Evolutionary conservation across 1,140 invertebrate genomes (phyloP).

Genomic region (Homarus americanus): DNA sequence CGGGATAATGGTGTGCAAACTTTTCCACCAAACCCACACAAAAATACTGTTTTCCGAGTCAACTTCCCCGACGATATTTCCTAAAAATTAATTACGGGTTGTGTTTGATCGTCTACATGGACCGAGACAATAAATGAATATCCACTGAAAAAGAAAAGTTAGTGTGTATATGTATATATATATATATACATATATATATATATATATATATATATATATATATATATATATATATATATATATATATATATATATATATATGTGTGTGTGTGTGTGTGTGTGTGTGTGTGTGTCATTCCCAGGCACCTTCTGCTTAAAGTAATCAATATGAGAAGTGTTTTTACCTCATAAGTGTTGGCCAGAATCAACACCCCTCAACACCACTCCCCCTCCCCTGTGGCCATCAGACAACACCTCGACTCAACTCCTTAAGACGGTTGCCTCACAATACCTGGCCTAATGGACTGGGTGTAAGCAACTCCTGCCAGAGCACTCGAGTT

Average conservation of each 20-base stretch:
- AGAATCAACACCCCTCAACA: no score
- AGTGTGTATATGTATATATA: background rate
- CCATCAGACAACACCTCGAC: background rate
- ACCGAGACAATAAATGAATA: background rate
- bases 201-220: conserved; percentile 39
- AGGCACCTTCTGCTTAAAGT: no score
- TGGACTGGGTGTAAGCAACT: background rate
- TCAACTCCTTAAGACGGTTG: background rate
- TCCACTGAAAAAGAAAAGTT: background rate
- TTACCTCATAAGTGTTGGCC: no score
- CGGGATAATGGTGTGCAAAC: conserved; percentile 38
- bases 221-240: conserved; percentile 48
- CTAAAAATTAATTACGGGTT: conserved; percentile 9
- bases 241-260: conserved; percentile 30
- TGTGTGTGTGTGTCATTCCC: background rate
- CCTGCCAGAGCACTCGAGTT: background rate
- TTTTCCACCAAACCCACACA: conserved; percentile 17
- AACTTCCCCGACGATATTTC: conserved; percentile 3
- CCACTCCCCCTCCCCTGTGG: no score
- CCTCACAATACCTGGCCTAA: background rate
- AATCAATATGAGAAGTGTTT: no score
- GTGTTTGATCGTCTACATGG: background rate
- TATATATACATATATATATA: conserved; percentile 13
- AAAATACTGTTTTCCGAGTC: conserved; percentile 34
- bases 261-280: background rate